Evolutionary conservation across 2,888 invertebrate species (phyloP), one percentile per base, ranked within the genome.

Genomic region (Hyposoter didymator): DNA sequence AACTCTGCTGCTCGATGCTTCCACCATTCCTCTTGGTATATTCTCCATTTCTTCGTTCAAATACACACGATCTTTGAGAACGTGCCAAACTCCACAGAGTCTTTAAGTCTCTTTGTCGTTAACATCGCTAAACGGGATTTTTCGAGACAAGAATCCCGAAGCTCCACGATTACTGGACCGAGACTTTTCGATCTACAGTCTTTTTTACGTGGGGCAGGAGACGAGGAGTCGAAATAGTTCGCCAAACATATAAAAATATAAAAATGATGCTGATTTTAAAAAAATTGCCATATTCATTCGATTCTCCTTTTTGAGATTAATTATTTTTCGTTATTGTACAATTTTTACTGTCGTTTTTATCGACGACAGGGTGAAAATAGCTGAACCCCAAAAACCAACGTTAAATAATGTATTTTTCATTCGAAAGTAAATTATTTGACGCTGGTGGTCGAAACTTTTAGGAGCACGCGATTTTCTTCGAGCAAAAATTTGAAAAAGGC

Each of bases 81-180:
- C 49, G 72, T 82, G 84, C 78, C 81, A 82, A 82, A 81, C 81
- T 59, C 28, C 28, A 67, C 76, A 47, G 39, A 45, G 62, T 45
- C 22, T 32, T 75, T 22, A 49, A 69, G 43, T 2, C 39, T 47
- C 39, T 39, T 69, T 69, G 76, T 70, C 78, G 78, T 79, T 70
- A 69, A 79, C 67, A 69, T 45, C 66, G 39, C 52, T 45, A 52
- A 49, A 59, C 39, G 59, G 39, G 22, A 82, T 82, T 59, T 28
- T 59, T 59, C 28, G 59, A 14, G 59, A 28, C 14, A 59, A 59
- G 59, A 59, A 59, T 59, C 14, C 28, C 52, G 43, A 76, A 55
- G 73, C 8, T 55, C 59, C 17, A 19, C 19, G 19, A 55, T 73
- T 7, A 6, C 4, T 32, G 7, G 17, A 39, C 39, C 59, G 55